A percentile compares a stretch with the other conserved stretches of the same genome.
Evolutionary conservation across 2,113 vertebrate genomes (phyloP).

Genomic region (Glaucomys volans): DNA sequence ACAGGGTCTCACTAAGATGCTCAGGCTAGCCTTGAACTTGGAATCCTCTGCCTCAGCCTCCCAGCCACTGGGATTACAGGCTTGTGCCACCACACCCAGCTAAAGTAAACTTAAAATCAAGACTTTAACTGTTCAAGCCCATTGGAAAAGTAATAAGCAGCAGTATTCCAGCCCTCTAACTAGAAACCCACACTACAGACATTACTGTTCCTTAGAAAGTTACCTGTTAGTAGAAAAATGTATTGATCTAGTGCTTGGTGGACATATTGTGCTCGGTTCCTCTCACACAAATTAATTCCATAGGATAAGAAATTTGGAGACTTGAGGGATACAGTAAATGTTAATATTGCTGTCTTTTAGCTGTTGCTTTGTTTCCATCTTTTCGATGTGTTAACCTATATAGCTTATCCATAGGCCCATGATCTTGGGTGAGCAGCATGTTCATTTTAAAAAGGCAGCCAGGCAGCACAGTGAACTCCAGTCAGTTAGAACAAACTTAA

Average conservation of each 20-base stretch:
- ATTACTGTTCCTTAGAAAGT: background rate
- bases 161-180: background rate
- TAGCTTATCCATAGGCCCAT: background rate
- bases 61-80: background rate
- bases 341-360: background rate
- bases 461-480: background rate
- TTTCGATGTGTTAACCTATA: background rate
- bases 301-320: background rate
- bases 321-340: no score
- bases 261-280: background rate
- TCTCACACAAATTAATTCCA: background rate
- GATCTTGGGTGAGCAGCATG: background rate
- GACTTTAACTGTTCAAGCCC: background rate
- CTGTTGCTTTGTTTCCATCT: background rate
- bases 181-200: background rate
- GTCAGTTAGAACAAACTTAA: no score
- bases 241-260: background rate
- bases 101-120: background rate
- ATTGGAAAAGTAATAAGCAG: background rate
- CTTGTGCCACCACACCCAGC: background rate
- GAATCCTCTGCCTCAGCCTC: background rate
- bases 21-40: background rate
- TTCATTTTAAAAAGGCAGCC: background rate
- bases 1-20: background rate
- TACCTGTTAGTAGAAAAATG: background rate